phyloP scores from a whole-genome alignment of 2,888 invertebrate genomes.

The Napeogenes inachia region DNA sequence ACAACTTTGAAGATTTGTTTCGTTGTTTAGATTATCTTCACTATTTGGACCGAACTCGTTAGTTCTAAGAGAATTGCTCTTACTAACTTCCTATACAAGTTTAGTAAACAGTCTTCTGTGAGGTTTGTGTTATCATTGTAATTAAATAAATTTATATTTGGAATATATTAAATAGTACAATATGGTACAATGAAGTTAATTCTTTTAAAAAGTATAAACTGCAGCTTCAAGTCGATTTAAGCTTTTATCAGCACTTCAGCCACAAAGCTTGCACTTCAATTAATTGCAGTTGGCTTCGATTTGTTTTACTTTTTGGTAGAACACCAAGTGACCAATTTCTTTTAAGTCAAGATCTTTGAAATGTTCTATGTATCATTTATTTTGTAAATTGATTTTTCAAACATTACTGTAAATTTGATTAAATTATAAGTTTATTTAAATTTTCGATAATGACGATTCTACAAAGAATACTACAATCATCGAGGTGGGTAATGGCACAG shows the following conservation, averaged over 20 bases:
- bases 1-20: constrained; percentile 11
- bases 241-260: constrained; percentile 21
- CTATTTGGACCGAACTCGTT: constrained; percentile 16
- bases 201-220: constrained; percentile 16
- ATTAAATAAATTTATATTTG: background rate
- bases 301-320: background rate
- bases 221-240: constrained; percentile 17
- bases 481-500: too few relatives aligned
- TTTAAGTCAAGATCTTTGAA: background rate
- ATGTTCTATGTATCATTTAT: background rate
- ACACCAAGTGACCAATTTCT: background rate
- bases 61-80: constrained; percentile 10
- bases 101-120: background rate
- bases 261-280: constrained; percentile 10
- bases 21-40: constrained; percentile 12
- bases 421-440: too few relatives aligned
- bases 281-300: constrained; percentile 13
- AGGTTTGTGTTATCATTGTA: too few relatives aligned
- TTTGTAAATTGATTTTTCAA: too few relatives aligned
- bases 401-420: too few relatives aligned
- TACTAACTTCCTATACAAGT: constrained; percentile 14
- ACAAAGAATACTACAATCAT: background rate
- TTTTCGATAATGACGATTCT: too few relatives aligned
- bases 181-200: constrained; percentile 8
- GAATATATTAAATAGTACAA: background rate